phyloP scores from a whole-genome alignment of 2,113 vertebrate species.

The Onychorhynchus coronatus region DNA sequence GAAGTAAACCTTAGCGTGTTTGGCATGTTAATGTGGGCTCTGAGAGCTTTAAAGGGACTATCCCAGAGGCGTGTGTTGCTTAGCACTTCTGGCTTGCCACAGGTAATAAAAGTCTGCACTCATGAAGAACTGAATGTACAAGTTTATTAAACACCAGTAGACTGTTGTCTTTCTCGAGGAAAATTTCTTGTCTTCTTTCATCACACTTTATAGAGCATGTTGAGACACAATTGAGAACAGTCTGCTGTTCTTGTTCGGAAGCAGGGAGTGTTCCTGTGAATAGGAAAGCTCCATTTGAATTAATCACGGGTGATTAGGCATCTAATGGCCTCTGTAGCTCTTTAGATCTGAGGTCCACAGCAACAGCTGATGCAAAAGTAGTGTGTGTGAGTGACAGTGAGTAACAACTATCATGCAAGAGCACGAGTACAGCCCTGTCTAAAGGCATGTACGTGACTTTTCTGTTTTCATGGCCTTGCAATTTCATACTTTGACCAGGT shows the following conservation, averaged over 20 bases:
- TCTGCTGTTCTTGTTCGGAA: neutral
- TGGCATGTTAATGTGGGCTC: neutral
- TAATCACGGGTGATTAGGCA: constrained; percentile 32
- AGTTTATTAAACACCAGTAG: constrained; percentile 5
- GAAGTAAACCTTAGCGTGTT: neutral
- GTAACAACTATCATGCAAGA: neutral
- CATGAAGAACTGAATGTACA: neutral
- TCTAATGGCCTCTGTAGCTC: constrained; percentile 8
- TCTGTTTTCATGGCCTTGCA: neutral
- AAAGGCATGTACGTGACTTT: neutral
- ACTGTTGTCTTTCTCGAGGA: neutral
- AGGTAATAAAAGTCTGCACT: neutral
- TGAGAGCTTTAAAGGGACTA: neutral
- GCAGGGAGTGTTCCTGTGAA: constrained; percentile 43
- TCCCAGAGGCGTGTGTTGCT: neutral
- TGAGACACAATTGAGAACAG: constrained; percentile 10
- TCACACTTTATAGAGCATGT: neutral
- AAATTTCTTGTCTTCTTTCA: constrained; percentile 32
- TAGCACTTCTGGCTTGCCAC: neutral
- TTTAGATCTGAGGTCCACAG: neutral
- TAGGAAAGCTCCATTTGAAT: constrained; percentile 16
- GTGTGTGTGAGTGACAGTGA: neutral
- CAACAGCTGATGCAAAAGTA: neutral
- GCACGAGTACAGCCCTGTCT: neutral
- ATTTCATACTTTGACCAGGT: neutral